phyloP scores from a whole-genome alignment of 92 coral and sea anemone genomes.

The Palythoa caribaeorum region DNA sequence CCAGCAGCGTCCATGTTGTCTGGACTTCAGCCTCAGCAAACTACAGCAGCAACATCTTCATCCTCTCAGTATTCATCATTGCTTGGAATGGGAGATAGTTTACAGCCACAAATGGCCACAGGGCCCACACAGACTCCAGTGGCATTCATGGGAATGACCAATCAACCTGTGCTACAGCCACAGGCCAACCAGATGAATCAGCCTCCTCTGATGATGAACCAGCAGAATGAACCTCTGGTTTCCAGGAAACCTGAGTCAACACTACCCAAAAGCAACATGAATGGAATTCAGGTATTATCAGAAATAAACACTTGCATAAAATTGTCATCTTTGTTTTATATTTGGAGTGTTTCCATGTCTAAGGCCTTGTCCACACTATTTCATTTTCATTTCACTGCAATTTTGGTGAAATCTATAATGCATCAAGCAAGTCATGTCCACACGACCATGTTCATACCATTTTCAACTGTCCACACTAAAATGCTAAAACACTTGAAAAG shows the following conservation, averaged over 20 bases:
- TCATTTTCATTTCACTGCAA: neutral
- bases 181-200: slow-evolving; percentile 29
- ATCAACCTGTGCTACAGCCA: slow-evolving; percentile 12
- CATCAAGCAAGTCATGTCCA: too few relatives aligned
- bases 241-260: slow-evolving; percentile 11
- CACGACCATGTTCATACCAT: too few relatives aligned
- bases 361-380: too few relatives aligned
- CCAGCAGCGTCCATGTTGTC: slow-evolving; percentile 31
- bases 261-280: slow-evolving; percentile 13
- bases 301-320: too few relatives aligned
- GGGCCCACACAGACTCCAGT: slow-evolving; percentile 19
- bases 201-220: slow-evolving; percentile 6
- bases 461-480: too few relatives aligned
- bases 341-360: too few relatives aligned
- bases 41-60: neutral
- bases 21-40: slow-evolving; percentile 16
- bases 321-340: too few relatives aligned
- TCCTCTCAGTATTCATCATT: slow-evolving; percentile 19
- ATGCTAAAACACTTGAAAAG: too few relatives aligned
- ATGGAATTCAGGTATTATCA: slow-evolving; percentile 33
- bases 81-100: slow-evolving; percentile 19
- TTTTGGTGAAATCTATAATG: too few relatives aligned
- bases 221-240: slow-evolving; percentile 11
- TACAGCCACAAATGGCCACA: slow-evolving; percentile 38
- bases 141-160: slow-evolving; percentile 18